These are phyloP conservation scores for Theristicus caerulescens DNA, from an alignment of 2,113 vertebrate species.

Conservation along the genomic window DNA sequence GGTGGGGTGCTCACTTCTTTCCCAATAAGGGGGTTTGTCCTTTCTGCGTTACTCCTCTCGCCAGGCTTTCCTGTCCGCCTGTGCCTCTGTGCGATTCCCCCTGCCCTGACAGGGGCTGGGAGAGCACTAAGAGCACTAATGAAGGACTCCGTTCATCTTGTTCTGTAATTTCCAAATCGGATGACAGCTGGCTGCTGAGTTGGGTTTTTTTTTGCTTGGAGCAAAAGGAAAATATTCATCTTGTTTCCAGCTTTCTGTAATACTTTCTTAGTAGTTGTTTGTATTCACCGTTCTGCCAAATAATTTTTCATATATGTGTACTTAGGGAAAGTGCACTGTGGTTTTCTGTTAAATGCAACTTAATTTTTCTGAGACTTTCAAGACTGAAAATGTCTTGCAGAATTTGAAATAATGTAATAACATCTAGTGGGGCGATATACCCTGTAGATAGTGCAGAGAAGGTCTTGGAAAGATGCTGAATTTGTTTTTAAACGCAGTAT, in stretches of 20 bases:
- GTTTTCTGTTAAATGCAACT: not conserved
- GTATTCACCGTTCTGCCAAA: not conserved
- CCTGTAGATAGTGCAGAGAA: not conserved
- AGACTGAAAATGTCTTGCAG: not conserved
- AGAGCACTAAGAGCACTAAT: not conserved
- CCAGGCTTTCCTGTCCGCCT: not conserved
- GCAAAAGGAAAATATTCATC: not conserved
- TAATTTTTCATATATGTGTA: not conserved
- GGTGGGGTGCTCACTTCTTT: not conserved
- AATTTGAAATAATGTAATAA: not conserved
- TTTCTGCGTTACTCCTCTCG: fast-evolving
- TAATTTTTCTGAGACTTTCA: not conserved
- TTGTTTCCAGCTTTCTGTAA: not conserved
- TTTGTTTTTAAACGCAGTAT: not conserved
- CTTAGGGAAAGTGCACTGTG: not conserved
- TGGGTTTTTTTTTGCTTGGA: not conserved
- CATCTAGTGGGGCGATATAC: not conserved
- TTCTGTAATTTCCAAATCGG: not conserved
- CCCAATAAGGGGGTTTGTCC: not conserved
- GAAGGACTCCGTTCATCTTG: not conserved
- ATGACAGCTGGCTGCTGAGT: not conserved
- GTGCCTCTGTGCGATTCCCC: not conserved
- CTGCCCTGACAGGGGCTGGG: not conserved
- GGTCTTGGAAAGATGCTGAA: not conserved
- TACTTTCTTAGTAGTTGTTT: not conserved